These are phyloP conservation scores for Gymnothorax reevesii DNA, from an alignment of 2,797 vertebrate species.

Conservation along the genomic window DNA sequence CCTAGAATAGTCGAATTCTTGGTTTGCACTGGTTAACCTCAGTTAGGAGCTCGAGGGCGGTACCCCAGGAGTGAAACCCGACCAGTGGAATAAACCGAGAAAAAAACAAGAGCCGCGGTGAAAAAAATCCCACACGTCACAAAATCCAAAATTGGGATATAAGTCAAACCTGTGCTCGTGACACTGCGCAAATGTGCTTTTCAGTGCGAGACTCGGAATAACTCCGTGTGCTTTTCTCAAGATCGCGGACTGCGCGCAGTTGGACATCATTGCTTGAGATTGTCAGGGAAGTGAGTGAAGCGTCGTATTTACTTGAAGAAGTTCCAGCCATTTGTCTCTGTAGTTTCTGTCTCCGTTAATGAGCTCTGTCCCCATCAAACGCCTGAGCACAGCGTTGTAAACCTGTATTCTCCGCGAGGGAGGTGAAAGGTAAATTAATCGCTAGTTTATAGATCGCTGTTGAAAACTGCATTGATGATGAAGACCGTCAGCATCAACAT, in stretches of 20 bases:
- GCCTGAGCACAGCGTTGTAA: not conserved
- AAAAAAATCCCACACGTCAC: constrained; percentile 51
- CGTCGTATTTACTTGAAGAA: not conserved
- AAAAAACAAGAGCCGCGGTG: constrained; percentile 63
- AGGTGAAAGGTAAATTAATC: constrained; percentile 11
- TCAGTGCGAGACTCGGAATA: constrained; percentile 46
- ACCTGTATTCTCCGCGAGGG: not conserved
- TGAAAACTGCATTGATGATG: not conserved
- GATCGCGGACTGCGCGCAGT: not conserved
- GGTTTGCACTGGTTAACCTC: not conserved
- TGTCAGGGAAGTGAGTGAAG: not conserved
- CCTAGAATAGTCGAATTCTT: no score
- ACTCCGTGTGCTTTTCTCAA: not conserved
- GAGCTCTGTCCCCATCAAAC: not conserved
- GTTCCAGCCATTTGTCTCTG: not conserved
- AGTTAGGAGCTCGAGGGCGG: constrained; percentile 38
- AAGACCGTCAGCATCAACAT: not conserved
- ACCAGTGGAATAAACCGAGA: constrained; percentile 15
- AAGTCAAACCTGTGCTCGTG: constrained; percentile 66
- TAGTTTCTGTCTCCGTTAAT: not conserved
- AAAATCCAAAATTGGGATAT: constrained; percentile 67
- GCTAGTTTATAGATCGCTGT: not conserved
- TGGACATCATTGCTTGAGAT: not conserved
- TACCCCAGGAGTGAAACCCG: constrained; percentile 35
- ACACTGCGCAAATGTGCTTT: constrained; percentile 53